Conservation (phyloP, 2,797 vertebrate species). For the Liparis tanakae region DNA sequence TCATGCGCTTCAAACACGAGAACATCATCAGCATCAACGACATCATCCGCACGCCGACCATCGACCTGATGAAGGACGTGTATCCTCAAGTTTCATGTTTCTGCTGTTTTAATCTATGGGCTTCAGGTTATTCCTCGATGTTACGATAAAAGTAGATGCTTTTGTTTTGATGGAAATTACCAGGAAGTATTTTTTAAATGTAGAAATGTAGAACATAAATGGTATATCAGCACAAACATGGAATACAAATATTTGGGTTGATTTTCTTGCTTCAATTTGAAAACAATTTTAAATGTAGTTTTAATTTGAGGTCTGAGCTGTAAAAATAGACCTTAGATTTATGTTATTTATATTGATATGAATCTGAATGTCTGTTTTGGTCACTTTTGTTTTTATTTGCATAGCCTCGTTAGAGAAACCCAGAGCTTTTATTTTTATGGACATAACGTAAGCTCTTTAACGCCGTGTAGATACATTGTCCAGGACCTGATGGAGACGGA, state of each 20-base stretch:
- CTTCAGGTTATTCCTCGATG: neutral
- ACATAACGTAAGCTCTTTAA: constrained; percentile 57
- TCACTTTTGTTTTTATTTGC: neutral
- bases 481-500: constrained; percentile 96
- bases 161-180: neutral
- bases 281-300: constrained; percentile 1
- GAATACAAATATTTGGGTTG: neutral
- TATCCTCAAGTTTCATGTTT: constrained; percentile 82
- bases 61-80: constrained; percentile 92
- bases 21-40: constrained; percentile 93
- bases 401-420: no score
- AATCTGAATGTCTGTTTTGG: neutral
- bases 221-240: no score
- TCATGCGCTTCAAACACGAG: constrained; percentile 91
- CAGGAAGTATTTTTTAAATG: no score
- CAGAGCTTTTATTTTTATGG: neutral
- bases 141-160: neutral
- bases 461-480: constrained; percentile 88
- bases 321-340: neutral
- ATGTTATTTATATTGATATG: neutral
- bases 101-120: neutral
- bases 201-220: no score
- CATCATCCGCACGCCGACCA: constrained; percentile 86
- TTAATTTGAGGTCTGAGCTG: neutral
- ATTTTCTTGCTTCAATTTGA: neutral